Percentiles rank a stretch among this genome's conserved stretches.
Conservation (phyloP, 2,113 vertebrate species). For the Haliaeetus leucogaster region DNA sequence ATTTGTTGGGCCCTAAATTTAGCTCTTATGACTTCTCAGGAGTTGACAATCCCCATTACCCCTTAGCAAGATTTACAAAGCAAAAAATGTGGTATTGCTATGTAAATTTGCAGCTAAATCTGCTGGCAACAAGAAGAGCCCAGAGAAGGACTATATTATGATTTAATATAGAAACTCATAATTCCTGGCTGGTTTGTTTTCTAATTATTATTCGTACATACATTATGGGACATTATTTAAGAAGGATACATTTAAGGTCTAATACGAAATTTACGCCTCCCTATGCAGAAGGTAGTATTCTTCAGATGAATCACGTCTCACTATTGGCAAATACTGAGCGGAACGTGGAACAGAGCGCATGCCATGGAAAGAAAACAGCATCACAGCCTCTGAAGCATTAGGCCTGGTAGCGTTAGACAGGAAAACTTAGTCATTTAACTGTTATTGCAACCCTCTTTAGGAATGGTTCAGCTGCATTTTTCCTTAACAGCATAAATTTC, state of each 20-base stretch:
- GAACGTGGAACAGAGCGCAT: accelerated
- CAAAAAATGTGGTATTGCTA: neutral
- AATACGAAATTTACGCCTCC: neutral
- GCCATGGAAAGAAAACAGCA: neutral
- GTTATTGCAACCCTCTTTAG: neutral
- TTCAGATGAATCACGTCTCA: neutral
- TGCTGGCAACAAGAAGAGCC: neutral
- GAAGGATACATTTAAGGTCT: neutral
- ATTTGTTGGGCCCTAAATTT: neutral
- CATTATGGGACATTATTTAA: neutral
- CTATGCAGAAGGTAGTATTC: neutral
- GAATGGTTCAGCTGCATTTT: neutral
- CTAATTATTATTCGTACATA: neutral
- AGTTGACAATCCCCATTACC: neutral
- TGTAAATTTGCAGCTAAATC: neutral
- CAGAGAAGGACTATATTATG: neutral
- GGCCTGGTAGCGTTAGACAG: neutral
- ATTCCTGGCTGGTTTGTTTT: neutral
- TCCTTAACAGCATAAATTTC: neutral
- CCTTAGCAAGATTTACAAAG: neutral
- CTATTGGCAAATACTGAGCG: neutral
- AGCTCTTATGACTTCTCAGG: neutral
- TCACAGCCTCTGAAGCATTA: neutral
- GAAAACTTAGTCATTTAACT: neutral
- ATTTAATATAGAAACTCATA: neutral